These are phyloP conservation scores for Miniopterus natalensis DNA, from an alignment of 2,113 vertebrate species.

Conservation along the genomic window DNA sequence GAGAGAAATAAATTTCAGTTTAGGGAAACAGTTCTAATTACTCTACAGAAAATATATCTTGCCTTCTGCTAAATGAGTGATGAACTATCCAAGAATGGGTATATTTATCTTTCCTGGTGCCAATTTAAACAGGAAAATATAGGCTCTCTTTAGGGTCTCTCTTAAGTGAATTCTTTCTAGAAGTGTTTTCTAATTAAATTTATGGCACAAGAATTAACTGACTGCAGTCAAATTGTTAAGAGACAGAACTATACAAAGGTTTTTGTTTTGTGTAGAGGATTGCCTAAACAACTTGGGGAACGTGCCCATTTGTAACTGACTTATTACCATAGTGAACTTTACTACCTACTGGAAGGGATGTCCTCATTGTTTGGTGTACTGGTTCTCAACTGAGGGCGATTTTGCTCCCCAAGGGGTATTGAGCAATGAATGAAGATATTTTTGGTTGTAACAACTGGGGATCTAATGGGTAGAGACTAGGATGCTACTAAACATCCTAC, in stretches of 20 bases:
- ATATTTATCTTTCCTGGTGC: not conserved
- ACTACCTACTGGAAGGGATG: not conserved
- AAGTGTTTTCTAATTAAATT: conserved; percentile 31
- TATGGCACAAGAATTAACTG: not conserved
- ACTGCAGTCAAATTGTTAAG: not conserved
- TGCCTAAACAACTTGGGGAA: not conserved
- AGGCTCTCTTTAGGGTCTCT: not conserved
- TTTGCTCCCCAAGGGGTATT: not conserved
- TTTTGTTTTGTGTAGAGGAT: not conserved
- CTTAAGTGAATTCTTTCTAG: not conserved
- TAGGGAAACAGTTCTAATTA: not conserved
- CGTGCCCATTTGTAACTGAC: not conserved
- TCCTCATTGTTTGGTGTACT: not conserved
- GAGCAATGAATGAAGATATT: not conserved
- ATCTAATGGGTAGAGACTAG: not conserved
- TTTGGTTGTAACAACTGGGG: not conserved
- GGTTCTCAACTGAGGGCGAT: not conserved
- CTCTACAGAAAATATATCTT: not conserved
- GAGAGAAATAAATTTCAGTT: not conserved
- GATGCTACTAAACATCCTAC: not conserved
- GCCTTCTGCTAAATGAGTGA: not conserved
- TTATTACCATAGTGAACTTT: not conserved
- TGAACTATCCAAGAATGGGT: not conserved
- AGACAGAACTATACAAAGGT: not conserved
- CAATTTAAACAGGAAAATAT: not conserved